phyloP scores from a whole-genome alignment of 1,140 invertebrate genomes.

The Zaprionus taronus region DNA sequence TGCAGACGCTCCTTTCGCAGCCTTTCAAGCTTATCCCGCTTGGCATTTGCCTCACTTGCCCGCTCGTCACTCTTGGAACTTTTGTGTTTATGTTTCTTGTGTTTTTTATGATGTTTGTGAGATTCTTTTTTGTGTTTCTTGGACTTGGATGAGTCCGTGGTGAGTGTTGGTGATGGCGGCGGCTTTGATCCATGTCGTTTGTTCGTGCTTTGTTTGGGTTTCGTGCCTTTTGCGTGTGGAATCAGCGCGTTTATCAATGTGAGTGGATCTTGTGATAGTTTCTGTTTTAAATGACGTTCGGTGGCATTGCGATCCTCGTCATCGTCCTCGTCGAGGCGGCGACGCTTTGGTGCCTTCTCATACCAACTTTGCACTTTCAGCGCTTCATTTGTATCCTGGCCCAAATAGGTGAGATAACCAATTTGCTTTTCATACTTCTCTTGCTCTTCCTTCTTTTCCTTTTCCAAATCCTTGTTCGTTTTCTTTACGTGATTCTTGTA shows the following conservation, averaged over 20 bases:
- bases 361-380: slow-evolving; percentile 93
- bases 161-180: slow-evolving; percentile 1
- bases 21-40: slow-evolving; percentile 87
- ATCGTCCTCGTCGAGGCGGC: slow-evolving; percentile 16
- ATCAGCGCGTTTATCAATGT: slow-evolving; percentile 84
- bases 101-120: slow-evolving; percentile 66
- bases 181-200: slow-evolving; percentile 32
- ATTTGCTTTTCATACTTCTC: slow-evolving; percentile 99
- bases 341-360: slow-evolving; percentile 87
- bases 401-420: slow-evolving; percentile 97
- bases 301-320: slow-evolving; percentile 77
- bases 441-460: slow-evolving; percentile 95
- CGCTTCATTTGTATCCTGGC: slow-evolving; percentile 95
- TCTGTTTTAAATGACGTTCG: slow-evolving; percentile 87
- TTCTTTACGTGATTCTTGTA: slow-evolving; percentile 90
- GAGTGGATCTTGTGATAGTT: slow-evolving; percentile 90
- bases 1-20: slow-evolving; percentile 92
- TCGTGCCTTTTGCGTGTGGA: slow-evolving; percentile 36
- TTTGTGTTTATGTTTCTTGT: slow-evolving; percentile 84
- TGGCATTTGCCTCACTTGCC: slow-evolving; percentile 10
- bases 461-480: slow-evolving; percentile 94
- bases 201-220: neutral
- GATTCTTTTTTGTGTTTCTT: slow-evolving; percentile 66
- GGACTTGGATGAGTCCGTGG: slow-evolving; percentile 21
- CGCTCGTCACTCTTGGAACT: slow-evolving; percentile 81